Conservation (phyloP, 2,888 invertebrate species). For the Amblyjoppa proteus region DNA sequence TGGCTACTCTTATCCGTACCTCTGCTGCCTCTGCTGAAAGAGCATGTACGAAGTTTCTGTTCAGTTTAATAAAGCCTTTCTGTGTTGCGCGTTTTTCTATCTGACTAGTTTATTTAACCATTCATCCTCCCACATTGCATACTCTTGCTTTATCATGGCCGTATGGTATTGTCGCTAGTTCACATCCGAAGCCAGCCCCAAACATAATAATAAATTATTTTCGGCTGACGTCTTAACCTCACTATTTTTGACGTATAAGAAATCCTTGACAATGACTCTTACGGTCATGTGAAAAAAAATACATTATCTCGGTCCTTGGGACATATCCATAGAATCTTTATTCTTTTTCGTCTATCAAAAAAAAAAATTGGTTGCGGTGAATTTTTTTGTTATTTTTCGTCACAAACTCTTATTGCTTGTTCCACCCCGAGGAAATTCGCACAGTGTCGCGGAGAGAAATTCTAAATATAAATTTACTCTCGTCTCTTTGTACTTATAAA, state of each 20-base stretch:
- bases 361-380: background rate
- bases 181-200: no score
- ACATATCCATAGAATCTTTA: conserved; percentile 44
- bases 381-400: background rate
- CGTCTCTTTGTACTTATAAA: conserved; percentile 64
- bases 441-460: conserved; percentile 33
- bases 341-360: background rate
- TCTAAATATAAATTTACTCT: conserved; percentile 66
- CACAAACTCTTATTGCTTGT: background rate
- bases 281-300: conserved; percentile 57
- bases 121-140: no score
- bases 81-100: no score
- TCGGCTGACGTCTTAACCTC: conserved; percentile 66
- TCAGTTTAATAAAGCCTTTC: no score
- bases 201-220: no score
- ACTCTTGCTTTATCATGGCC: no score
- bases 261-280: conserved; percentile 67
- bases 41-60: no score
- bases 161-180: no score
- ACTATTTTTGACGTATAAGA: conserved; percentile 67
- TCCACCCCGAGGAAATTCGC: background rate
- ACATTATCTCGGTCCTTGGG: background rate
- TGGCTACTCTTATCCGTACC: no score
- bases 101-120: no score
- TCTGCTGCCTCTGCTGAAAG: no score